These are phyloP conservation scores for Manis pentadactyla DNA, from an alignment of 2,797 vertebrate species.

Conservation along the genomic window DNA sequence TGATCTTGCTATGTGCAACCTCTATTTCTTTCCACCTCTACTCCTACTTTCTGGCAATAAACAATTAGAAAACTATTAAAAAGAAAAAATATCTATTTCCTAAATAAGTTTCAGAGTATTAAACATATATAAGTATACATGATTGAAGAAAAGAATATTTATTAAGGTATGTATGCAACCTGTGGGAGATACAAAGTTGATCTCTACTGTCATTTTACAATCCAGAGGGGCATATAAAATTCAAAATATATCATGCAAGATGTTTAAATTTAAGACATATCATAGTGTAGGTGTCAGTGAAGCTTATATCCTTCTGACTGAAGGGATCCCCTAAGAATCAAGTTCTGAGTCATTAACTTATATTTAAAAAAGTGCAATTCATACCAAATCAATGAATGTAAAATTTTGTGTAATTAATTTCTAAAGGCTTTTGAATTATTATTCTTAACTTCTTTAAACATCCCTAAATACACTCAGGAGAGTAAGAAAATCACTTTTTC, in stretches of 20 bases:
- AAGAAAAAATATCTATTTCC: background rate
- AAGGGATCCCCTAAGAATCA: background rate
- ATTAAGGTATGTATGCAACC: background rate
- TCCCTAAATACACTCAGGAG: background rate
- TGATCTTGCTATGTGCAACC: background rate
- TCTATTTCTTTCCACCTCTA: background rate
- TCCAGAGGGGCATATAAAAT: background rate
- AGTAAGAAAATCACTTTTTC: background rate
- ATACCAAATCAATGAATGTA: background rate
- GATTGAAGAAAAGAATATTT: conserved; percentile 25
- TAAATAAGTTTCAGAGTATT: background rate
- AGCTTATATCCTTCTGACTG: background rate
- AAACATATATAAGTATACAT: background rate
- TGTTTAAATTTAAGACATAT: background rate
- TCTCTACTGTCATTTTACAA: background rate
- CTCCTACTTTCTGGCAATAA: background rate
- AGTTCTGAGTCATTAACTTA: background rate
- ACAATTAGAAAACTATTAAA: background rate
- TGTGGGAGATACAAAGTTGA: background rate
- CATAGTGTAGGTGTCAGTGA: background rate
- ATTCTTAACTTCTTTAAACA: background rate
- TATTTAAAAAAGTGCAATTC: background rate
- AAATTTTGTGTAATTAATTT: background rate
- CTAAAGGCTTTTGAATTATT: background rate
- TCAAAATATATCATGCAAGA: background rate